These are phyloP conservation scores for Gallirallus australis DNA, from an alignment of 2,797 vertebrate species.

Conservation along the genomic window DNA sequence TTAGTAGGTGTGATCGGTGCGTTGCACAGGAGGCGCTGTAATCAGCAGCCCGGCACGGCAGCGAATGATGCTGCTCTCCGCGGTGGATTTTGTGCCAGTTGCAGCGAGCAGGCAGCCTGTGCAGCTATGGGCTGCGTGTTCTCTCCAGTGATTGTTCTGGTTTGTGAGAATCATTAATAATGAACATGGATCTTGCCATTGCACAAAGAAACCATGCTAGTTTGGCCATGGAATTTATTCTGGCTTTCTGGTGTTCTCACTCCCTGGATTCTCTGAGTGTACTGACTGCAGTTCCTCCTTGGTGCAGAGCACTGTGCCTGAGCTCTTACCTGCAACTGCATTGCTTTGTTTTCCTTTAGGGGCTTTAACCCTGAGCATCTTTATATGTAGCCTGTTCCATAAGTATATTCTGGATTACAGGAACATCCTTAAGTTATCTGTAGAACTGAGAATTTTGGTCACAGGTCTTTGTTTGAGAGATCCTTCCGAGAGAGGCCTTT, in stretches of 20 bases:
- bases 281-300: not conserved
- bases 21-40: not conserved
- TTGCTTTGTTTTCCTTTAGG: not conserved
- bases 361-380: not conserved
- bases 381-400: not conserved
- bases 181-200: not conserved
- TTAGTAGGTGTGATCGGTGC: not conserved
- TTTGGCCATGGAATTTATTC: not conserved
- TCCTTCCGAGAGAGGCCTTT: not conserved
- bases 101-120: not conserved
- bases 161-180: not conserved
- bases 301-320: not conserved
- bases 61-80: not conserved
- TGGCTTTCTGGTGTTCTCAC: not conserved
- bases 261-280: not conserved
- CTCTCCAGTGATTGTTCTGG: not conserved
- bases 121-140: not conserved
- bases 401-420: not conserved
- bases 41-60: not conserved
- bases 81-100: not conserved
- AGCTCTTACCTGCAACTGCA: accelerated
- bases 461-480: not conserved
- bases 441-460: not conserved
- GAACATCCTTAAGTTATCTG: not conserved
- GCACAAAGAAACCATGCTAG: not conserved